Base-by-base conservation (phyloP, 2,797 vertebrate species). In the Falco novaeseelandiae region DNA sequence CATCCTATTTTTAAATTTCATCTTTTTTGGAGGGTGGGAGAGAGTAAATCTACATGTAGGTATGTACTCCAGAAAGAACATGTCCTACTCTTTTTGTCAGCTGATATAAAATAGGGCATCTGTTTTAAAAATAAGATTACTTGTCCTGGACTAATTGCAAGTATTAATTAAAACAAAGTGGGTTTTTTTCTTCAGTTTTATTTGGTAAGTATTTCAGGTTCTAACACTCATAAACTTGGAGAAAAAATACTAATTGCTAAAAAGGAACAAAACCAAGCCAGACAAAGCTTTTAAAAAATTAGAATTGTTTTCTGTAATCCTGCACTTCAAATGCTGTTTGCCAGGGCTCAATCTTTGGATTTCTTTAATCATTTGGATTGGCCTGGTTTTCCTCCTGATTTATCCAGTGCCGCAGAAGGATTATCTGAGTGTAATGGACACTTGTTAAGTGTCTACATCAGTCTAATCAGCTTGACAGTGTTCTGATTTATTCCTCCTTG, bases 291-390 rank as follows among this genome's bases (percentile, higher is more conserved):
- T 55, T 22, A 17, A 92, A 95, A 94, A 92, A 80, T 38, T 62
- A 55, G 66, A 80, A 92, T 48, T 49, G 54, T 69, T 95, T 89
- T 86, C 62, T 76, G 42, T 82, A 90, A 96, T 88, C 89, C 83
- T 89, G 46, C 3, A 2, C 71, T 80, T 94, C 62, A 84, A 27
- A 76, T 57, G 23, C 57, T 58, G 67, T 16, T 85, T 29, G 91
- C 74, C 61, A 72, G 69, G 65, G 93, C 74, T 94, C 93, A 92
- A 10, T 95, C 90, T 83, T 76, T 30, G 76, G 88, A 95, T 96
- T 97, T 91, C 87, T 93, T 94, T 97, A 94, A 92, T 96, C 85
- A 79, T 92, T 86, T 48, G 92, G 87, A 93, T 96, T 90, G 91
- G 73, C 81, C 78, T 73, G 63, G 36, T 94, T 69, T 87, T 79